Conservation (phyloP, 2,113 vertebrate genomes). For the Sander vitreus region DNA sequence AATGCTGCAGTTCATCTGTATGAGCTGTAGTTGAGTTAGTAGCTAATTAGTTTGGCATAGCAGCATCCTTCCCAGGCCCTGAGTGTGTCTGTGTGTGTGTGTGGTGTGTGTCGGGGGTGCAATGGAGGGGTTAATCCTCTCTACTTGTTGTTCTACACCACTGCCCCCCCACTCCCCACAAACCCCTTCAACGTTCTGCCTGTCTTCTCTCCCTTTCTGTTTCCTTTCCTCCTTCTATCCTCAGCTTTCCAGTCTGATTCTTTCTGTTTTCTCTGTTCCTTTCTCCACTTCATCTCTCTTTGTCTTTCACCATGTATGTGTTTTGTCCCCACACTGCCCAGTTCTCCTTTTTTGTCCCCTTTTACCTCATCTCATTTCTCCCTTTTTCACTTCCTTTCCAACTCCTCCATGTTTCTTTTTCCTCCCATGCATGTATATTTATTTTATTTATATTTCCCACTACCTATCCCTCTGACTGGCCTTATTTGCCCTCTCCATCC, state of each 20-base stretch:
- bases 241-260: conserved; percentile 16
- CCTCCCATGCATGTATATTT: conserved; percentile 24
- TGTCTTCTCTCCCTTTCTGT: conserved; percentile 28
- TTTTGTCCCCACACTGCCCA: conserved; percentile 1
- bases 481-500: conserved; percentile 23
- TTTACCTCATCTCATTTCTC: conserved; percentile 4
- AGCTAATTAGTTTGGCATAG: conserved; percentile 81
- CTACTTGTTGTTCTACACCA: conserved; percentile 79
- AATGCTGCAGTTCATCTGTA: conserved; percentile 52
- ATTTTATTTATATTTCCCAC: conserved; percentile 26
- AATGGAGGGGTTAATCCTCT: conserved; percentile 75
- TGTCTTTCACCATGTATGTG: not conserved
- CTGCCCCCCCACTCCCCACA: conserved; percentile 6
- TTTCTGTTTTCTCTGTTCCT: not conserved
- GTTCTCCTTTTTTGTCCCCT: conserved; percentile 4
- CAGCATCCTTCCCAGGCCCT: conserved; percentile 66
- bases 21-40: conserved; percentile 67
- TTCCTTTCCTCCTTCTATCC: conserved; percentile 8
- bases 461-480: not conserved
- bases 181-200: conserved; percentile 42
- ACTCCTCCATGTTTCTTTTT: not conserved
- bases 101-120: conserved; percentile 27
- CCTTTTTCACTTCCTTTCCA: conserved; percentile 3
- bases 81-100: conserved; percentile 35
- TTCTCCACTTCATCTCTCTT: not conserved